These are phyloP conservation scores for Polyodon spathula DNA, from an alignment of 2,113 vertebrate genomes.

Conservation along the genomic window DNA sequence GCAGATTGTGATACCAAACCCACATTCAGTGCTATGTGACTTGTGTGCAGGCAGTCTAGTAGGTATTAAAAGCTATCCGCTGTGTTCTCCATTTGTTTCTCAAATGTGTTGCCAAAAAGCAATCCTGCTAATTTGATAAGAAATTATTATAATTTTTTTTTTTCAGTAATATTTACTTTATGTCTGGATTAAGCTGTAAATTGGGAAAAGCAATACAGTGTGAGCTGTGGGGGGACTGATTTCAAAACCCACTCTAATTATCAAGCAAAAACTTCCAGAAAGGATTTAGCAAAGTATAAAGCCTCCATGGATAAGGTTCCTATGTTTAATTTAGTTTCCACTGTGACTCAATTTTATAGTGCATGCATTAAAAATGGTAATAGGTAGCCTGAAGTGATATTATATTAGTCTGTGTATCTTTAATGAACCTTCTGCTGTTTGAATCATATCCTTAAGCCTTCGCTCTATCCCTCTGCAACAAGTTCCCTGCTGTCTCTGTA, in stretches of 20 bases:
- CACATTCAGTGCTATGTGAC: too few relatives aligned
- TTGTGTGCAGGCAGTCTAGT: slow-evolving; percentile 12
- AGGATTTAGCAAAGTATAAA: slow-evolving; percentile 23
- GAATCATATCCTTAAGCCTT: slow-evolving; percentile 23
- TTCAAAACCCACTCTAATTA: slow-evolving; percentile 26
- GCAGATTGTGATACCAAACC: too few relatives aligned
- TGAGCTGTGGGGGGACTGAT: slow-evolving; percentile 17
- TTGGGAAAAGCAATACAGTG: slow-evolving; percentile 23
- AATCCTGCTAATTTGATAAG: slow-evolving; percentile 7
- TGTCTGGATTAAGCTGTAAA: slow-evolving; percentile 31
- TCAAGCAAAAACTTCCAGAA: slow-evolving; percentile 21
- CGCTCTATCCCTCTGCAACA: slow-evolving; percentile 10
- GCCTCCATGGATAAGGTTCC: slow-evolving; percentile 10
- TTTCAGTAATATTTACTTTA: slow-evolving; percentile 28
- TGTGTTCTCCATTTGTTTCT: slow-evolving; percentile 25
- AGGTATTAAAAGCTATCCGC: slow-evolving; percentile 21
- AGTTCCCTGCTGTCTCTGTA: slow-evolving; percentile 12
- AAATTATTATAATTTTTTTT: slow-evolving; percentile 27
- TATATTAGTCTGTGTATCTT: slow-evolving; percentile 36
- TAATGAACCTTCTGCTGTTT: slow-evolving; percentile 35
- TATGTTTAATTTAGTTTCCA: slow-evolving; percentile 31
- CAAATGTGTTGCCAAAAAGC: slow-evolving; percentile 21
- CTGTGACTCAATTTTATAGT: slow-evolving; percentile 20
- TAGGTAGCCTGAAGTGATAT: slow-evolving; percentile 30
- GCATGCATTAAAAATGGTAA: slow-evolving; percentile 38